Evolutionary conservation across 2,113 vertebrate species (phyloP).

Genomic region (Embiotoca jacksoni): DNA sequence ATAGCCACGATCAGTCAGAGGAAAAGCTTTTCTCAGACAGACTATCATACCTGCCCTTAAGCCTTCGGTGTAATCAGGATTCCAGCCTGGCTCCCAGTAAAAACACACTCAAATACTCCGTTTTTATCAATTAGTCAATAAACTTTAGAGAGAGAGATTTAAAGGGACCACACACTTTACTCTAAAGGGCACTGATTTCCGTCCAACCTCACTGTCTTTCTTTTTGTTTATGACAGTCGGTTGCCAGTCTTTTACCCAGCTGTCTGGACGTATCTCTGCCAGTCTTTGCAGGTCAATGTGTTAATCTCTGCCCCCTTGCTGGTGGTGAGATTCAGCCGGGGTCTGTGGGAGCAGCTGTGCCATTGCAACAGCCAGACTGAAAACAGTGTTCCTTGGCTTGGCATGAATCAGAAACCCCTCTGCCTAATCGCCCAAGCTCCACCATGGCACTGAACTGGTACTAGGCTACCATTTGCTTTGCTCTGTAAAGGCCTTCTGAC

Average conservation of each 20-base stretch:
- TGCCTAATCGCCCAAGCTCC: constrained; percentile 41
- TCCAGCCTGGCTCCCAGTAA: constrained; percentile 7
- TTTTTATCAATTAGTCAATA: constrained; percentile 31
- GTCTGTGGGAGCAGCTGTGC: constrained; percentile 73
- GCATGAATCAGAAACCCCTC: constrained; percentile 63
- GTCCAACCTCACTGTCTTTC: constrained; percentile 21
- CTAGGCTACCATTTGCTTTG: constrained; percentile 22
- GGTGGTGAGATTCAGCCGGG: constrained; percentile 72
- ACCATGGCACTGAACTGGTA: constrained; percentile 31
- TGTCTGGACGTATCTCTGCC: constrained; percentile 75
- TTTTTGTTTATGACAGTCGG: constrained; percentile 25
- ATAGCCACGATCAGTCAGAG: background rate
- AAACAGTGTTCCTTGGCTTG: constrained; percentile 70
- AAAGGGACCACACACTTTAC: constrained; percentile 15
- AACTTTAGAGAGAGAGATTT: constrained; percentile 28
- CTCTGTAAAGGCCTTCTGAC: constrained; percentile 37
- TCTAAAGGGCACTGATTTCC: constrained; percentile 28
- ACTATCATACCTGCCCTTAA: background rate
- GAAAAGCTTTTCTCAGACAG: constrained; percentile 12
- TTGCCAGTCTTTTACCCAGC: constrained; percentile 69
- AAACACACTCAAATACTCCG: constrained; percentile 25
- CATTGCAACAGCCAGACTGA: constrained; percentile 64
- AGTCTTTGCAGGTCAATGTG: constrained; percentile 76
- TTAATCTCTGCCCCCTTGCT: constrained; percentile 71
- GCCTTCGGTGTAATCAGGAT: background rate